Percentiles rank a stretch among this genome's conserved stretches.
Evolutionary conservation across 2,797 vertebrate genomes (phyloP).

Genomic region (Sparus aurata): DNA sequence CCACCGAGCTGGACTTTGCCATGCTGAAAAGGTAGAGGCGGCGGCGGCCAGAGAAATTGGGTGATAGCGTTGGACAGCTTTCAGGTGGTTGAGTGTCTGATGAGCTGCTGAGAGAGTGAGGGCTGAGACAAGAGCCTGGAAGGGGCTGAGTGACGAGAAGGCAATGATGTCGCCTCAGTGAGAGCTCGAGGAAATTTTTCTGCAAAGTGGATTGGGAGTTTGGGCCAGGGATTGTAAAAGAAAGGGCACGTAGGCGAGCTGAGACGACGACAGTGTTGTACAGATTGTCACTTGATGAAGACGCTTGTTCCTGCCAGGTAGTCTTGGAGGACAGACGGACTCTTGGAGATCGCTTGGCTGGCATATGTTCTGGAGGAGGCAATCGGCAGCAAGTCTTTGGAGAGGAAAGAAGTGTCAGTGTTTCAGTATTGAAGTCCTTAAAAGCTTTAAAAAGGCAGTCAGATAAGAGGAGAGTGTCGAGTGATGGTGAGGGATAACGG

Average conservation of each 20-base stretch:
- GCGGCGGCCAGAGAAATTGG: neutral
- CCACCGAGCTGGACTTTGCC: neutral
- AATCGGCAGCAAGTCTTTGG: conserved; percentile 6
- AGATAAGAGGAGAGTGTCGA: neutral
- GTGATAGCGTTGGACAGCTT: neutral
- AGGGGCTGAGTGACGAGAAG: neutral
- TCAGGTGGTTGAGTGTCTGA: conserved; percentile 27
- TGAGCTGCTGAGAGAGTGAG: neutral
- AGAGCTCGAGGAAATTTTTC: neutral
- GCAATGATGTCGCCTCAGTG: neutral
- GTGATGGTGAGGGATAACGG: neutral
- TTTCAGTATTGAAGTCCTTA: neutral
- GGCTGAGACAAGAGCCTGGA: conserved; percentile 13
- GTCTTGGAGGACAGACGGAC: neutral
- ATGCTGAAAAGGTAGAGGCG: no score
- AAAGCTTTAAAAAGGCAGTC: neutral
- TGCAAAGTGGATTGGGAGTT: neutral
- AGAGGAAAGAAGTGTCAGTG: neutral
- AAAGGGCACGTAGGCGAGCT: neutral
- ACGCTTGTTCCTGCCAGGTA: conserved; percentile 14
- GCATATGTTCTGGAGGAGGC: neutral
- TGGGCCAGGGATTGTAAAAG: neutral
- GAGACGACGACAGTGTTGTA: neutral
- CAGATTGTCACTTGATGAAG: conserved; percentile 9
- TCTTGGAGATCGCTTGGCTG: neutral